These are phyloP conservation scores for Bombus superbus DNA, from an alignment of 1,140 invertebrate species.

Conservation along the genomic window DNA sequence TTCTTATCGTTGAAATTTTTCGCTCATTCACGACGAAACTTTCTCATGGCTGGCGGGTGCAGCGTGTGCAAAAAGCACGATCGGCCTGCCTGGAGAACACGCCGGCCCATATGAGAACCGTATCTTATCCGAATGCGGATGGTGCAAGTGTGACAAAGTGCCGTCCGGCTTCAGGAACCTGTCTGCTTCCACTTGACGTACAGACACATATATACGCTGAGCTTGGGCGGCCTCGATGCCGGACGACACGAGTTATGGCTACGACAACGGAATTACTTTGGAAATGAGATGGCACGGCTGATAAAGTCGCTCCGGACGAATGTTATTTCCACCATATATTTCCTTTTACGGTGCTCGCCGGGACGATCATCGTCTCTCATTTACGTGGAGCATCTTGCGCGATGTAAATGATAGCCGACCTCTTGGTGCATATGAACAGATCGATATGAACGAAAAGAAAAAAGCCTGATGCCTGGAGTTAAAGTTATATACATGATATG, in stretches of 20 bases:
- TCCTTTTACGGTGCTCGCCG: background rate
- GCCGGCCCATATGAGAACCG: constrained; percentile 55
- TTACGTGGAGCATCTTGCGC: background rate
- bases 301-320: constrained; percentile 40
- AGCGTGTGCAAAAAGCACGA: constrained; percentile 1
- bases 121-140: constrained; percentile 57
- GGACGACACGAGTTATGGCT: constrained; percentile 39
- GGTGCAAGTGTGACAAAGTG: constrained; percentile 59
- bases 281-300: constrained; percentile 43
- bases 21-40: background rate
- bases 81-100: background rate
- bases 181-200: constrained; percentile 45
- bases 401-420: background rate
- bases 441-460: background rate
- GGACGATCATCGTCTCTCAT: background rate
- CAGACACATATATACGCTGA: constrained; percentile 12
- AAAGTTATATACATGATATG: background rate
- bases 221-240: background rate
- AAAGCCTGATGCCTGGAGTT: background rate
- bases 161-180: constrained; percentile 39
- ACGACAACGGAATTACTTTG: constrained; percentile 46
- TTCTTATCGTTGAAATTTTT: background rate
- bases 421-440: background rate
- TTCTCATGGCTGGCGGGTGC: background rate
- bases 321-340: background rate